Conservation (phyloP, 2,888 invertebrate genomes). For the Theodoxus fluviatilis region DNA sequence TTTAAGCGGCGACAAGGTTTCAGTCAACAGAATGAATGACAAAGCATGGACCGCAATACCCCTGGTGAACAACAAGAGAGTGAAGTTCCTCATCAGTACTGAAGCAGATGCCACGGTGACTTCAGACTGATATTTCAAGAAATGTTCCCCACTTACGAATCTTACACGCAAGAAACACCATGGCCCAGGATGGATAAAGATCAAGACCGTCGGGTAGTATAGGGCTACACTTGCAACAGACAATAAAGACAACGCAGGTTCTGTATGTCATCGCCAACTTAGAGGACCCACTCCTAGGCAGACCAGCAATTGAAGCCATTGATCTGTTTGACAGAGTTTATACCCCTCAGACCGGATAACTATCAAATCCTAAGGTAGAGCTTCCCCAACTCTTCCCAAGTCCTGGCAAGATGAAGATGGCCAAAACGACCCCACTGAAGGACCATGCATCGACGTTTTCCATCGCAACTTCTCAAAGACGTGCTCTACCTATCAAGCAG, state of each 20-base stretch:
- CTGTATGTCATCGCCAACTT: neutral
- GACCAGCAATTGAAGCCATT: too few relatives aligned
- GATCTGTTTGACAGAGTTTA: too few relatives aligned
- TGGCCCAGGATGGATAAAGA: neutral
- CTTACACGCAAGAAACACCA: constrained; percentile 13
- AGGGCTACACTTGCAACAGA: neutral
- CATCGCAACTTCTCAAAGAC: too few relatives aligned
- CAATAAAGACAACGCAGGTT: neutral
- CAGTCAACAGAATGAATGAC: neutral
- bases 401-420: too few relatives aligned
- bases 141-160: neutral
- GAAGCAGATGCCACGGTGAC: constrained; percentile 22
- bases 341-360: too few relatives aligned
- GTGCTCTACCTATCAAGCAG: too few relatives aligned
- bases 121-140: constrained; percentile 5
- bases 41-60: neutral
- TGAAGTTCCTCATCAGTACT: neutral
- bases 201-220: neutral
- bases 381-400: too few relatives aligned
- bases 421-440: too few relatives aligned
- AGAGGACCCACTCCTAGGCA: constrained; percentile 8
- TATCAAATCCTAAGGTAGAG: too few relatives aligned
- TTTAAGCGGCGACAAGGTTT: too few relatives aligned
- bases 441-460: too few relatives aligned
- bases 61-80: neutral